Conservation (phyloP, 1,140 invertebrate species). For the Neodiprion lecontei region DNA sequence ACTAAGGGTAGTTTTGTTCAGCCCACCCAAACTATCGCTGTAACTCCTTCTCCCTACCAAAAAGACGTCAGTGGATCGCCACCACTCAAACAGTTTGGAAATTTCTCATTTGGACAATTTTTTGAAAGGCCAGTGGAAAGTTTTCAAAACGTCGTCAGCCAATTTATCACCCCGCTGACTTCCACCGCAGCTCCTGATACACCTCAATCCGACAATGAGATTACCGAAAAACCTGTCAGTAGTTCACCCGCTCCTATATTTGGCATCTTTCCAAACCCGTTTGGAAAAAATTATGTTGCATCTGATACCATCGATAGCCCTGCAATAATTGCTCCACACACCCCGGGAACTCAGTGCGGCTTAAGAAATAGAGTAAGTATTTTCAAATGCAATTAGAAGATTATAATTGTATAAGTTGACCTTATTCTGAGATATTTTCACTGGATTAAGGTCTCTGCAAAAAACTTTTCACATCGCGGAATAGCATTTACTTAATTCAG, state of each 20-base stretch:
- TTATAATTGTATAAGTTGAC: not conserved
- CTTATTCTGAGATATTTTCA: no score
- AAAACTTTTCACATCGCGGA: no score
- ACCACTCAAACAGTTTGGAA: not conserved
- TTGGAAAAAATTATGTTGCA: slow-evolving; percentile 24
- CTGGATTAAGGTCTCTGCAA: no score
- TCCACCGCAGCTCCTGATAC: not conserved
- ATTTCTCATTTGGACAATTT: no score
- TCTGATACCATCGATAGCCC: slow-evolving; percentile 27
- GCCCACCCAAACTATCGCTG: not conserved
- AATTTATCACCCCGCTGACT: not conserved
- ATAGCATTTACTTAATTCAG: no score
- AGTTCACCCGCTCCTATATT: not conserved
- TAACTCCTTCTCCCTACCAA: not conserved
- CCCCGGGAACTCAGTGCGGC: slow-evolving; percentile 50
- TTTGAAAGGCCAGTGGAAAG: not conserved
- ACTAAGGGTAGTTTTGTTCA: slow-evolving; percentile 16
- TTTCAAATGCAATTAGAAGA: not conserved
- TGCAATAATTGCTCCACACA: slow-evolving; percentile 28
- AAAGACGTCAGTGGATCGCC: no score
- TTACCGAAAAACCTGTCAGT: not conserved
- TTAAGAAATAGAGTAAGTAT: slow-evolving; percentile 53
- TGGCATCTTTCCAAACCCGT: slow-evolving; percentile 20
- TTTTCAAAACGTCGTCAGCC: not conserved
- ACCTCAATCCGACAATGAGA: not conserved